These are phyloP conservation scores for Penaeus japonicus DNA, from an alignment of 1,140 invertebrate species.

Conservation along the genomic window DNA sequence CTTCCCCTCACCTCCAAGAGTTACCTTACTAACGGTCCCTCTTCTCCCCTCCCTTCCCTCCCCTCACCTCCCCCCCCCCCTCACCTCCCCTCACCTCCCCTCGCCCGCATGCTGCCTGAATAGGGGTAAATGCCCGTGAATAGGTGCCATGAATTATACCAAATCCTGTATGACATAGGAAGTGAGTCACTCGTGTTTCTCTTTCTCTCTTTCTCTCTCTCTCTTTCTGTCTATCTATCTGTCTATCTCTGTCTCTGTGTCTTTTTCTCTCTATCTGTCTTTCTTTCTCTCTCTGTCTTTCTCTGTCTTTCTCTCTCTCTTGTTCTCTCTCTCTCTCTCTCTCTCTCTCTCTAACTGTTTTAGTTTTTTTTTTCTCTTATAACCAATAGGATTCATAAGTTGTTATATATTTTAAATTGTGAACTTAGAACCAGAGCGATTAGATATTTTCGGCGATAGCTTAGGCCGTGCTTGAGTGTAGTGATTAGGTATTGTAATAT, in stretches of 20 bases:
- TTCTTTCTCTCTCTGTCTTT: constrained; percentile 1
- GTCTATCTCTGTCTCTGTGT: neutral
- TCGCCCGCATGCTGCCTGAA: constrained; percentile 34
- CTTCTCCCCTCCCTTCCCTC: neutral
- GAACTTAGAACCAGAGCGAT: no score
- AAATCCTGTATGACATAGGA: constrained; percentile 24
- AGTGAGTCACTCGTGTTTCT: constrained; percentile 13
- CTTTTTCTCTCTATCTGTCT: neutral
- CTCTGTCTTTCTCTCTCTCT: constrained; percentile 2
- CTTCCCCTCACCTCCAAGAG: no score
- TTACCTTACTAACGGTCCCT: neutral
- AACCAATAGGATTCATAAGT: neutral
- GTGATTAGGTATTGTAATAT: no score
- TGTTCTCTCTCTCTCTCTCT: neutral
- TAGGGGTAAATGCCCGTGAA: constrained; percentile 47
- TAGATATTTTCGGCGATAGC: no score
- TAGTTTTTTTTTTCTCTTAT: neutral
- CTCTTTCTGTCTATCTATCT: neutral
- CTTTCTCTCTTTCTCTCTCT: neutral
- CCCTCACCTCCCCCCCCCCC: no score
- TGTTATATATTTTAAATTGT: no score
- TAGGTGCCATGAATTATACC: constrained; percentile 38
- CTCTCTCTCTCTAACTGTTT: neutral
- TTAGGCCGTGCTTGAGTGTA: no score
- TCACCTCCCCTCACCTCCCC: neutral